Evolutionary conservation across 2,113 vertebrate species (phyloP), one percentile per base, ranked within the genome.

Genomic region (Oncorhynchus nerka): DNA sequence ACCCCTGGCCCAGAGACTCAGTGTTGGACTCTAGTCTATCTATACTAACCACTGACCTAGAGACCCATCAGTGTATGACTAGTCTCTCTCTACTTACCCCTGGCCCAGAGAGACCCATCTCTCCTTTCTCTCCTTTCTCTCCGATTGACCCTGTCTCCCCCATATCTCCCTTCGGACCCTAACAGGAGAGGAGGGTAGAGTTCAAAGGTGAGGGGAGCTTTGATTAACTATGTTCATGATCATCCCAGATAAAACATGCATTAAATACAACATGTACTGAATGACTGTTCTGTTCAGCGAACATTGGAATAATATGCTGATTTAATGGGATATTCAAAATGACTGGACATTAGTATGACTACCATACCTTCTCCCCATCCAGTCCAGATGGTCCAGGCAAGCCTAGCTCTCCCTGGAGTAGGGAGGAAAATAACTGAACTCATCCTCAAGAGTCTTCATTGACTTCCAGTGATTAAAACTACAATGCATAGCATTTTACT

Each of bases 321-420:
- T 55, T 55, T 4, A 4, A 55, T 55, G 39, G 9, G 51, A 4
- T 19, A 55, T 55, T 55, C 51, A 16, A 19, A 55, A 55, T 5
- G 4, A 19, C 51, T 55, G 12, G 51, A 68, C 13, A 13, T 4
- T 20, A 30, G 51, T 8, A 16, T 55, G 15, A 45, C 39, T 45
- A 15, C 7, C 26, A 11, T 86, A 98, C 97, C 95, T 94, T 94
- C 73, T 94, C 93, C 72, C 97, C 97, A 0, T 99, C 96, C 11
- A 94, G 74, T 75, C 97, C 97, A 13, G 94, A 94, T n/a, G 92
- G 90, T 4, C 97, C 97, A 0, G 96, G 96, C 87, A 95, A 89
- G 57, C 97, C 97, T 2, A 95, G 93, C 74, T 99, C 97, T 5
- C 97, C 97, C 97, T 99, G 76, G 64, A 20, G 59, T 78, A 66